Evolutionary conservation across 2,797 vertebrate species (phyloP).

Genomic region (Monodelphis domestica): DNA sequence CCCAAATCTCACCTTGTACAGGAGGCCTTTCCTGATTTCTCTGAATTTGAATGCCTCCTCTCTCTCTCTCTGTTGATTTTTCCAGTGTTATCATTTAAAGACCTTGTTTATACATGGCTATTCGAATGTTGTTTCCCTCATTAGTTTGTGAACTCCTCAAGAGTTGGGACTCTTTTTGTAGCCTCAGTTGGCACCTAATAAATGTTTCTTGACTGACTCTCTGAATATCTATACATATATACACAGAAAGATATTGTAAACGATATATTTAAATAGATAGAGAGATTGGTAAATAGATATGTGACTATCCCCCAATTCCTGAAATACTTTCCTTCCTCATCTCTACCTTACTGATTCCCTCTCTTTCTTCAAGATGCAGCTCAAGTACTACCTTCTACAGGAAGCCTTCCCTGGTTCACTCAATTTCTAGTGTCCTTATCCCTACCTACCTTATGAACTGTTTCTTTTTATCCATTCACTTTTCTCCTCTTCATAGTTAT

Average conservation of each 20-base stretch:
- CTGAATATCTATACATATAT: too few species aligned
- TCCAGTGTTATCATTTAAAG: not conserved
- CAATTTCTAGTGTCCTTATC: not conserved
- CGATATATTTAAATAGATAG: not conserved
- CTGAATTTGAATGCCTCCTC: not conserved
- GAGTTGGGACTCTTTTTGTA: not conserved
- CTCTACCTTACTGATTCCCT: not conserved
- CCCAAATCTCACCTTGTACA: not conserved
- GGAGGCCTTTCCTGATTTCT: not conserved
- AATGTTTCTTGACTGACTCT: not conserved
- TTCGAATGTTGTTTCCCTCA: not conserved
- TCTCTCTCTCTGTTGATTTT: not conserved
- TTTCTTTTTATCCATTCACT: not conserved
- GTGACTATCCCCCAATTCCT: not conserved
- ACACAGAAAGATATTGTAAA: too few species aligned
- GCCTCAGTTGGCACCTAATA: not conserved
- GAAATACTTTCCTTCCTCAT: not conserved
- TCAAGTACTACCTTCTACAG: not conserved
- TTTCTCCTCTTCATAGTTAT: not conserved
- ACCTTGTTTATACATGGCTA: not conserved
- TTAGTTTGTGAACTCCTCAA: not conserved
- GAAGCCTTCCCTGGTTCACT: not conserved
- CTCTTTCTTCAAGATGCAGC: not conserved
- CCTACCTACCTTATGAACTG: not conserved
- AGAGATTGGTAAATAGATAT: not conserved